phyloP scores from a whole-genome alignment of 2,888 invertebrate species.

The Scaptodrosophila latifasciaeformis region DNA sequence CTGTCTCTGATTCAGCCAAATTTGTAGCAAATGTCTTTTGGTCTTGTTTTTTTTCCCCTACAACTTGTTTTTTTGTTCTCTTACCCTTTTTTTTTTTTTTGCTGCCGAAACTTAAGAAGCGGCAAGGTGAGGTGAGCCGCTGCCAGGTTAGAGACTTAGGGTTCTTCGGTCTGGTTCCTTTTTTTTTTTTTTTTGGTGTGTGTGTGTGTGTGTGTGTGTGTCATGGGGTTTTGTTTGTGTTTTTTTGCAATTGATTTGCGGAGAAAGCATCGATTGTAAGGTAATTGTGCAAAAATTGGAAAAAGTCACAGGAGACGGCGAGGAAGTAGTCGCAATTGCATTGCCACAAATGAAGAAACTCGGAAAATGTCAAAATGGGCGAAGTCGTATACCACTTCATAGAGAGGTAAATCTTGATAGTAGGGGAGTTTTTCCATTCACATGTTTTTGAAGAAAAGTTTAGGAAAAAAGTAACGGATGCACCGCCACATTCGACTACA shows the following conservation, averaged over 20 bases:
- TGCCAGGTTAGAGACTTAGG: constrained; percentile 7
- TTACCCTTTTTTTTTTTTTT: constrained; percentile 40
- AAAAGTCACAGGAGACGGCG: constrained; percentile 58
- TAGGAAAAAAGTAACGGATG: constrained; percentile 3
- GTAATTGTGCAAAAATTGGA: constrained; percentile 70
- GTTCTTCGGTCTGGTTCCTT: too few relatives aligned
- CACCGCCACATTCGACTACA: neutral
- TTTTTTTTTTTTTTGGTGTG: constrained; percentile 36
- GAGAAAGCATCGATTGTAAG: constrained; percentile 71
- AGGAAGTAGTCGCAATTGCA: constrained; percentile 5
- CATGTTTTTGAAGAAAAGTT: constrained; percentile 13
- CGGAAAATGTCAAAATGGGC: constrained; percentile 43
- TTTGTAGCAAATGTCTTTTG: constrained; percentile 62
- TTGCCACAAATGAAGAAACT: constrained; percentile 8
- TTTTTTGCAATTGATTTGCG: constrained; percentile 73
- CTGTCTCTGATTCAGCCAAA: constrained; percentile 24
- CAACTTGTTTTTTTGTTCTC: too few relatives aligned
- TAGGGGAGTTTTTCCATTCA: constrained; percentile 14
- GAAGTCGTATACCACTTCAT: constrained; percentile 20
- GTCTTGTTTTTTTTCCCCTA: constrained; percentile 15
- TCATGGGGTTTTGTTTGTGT: constrained; percentile 72
- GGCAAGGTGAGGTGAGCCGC: constrained; percentile 35
- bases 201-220: constrained; percentile 52
- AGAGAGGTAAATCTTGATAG: neutral
- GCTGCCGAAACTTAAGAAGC: constrained; percentile 30